Base-by-base conservation (phyloP, 2,797 vertebrate species). In the Danio kyathit region DNA sequence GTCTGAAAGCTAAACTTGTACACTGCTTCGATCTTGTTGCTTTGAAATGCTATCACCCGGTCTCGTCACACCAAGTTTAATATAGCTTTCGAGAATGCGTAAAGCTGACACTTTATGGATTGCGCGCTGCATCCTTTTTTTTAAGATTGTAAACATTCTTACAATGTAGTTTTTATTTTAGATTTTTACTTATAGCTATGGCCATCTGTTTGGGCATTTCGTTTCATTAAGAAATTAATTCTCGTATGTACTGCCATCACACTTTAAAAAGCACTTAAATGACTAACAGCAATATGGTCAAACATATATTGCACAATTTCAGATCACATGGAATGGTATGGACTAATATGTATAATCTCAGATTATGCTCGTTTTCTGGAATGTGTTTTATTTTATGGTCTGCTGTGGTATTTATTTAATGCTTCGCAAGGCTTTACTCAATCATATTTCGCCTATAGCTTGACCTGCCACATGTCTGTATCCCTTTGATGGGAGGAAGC, bases 381-480 rank as follows among this genome's bases (percentile, higher is more conserved):
- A n/a, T 3, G 38, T 79, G 19, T 40, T 38, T 17, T 41, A 12
- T 66, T 57, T 63, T 74, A 64, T 82, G 16, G 51, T 56, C 10
- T 0, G 4, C 43, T 61, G 13, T 17, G 7, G 19, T 7, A 38
- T 61, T 74, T 60, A 60, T 21, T 59, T 52, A 76, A 56, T 73
- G 16, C 44, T 52, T 57, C 41, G 67, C 51, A 54, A 17, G 19
- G 46, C 59, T 70, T 64, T 74, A 51, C 74, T 59, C 43, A 59
- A 41, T 46, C 86, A 85, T 88, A 86, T 87, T 82, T 88, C 57
- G 82, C 63, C 79, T 63, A 29, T 87, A 85, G 86, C 81, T 89
- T 85, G 57, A 74, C 49, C 73, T 41, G 16, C 56, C 67, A 88
- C 89, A 88, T 89, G 87, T 92, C 88, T 88, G 86, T 88, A 83